Evolutionary conservation across 2,888 invertebrate species (phyloP).

Genomic region (Sphaerophoria taeniata): DNA sequence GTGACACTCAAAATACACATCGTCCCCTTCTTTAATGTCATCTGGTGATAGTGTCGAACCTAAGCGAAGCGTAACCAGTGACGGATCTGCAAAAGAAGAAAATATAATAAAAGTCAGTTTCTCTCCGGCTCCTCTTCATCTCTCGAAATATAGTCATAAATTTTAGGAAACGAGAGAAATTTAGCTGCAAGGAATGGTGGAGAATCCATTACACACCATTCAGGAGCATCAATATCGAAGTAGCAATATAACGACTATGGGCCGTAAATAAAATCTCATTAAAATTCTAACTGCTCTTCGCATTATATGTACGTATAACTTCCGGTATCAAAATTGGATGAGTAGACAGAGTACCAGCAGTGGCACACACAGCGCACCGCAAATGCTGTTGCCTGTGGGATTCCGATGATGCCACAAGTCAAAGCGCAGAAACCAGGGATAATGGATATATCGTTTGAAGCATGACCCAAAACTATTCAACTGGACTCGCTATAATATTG

Average conservation of each 20-base stretch:
- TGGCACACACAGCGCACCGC: neutral
- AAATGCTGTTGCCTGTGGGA: neutral
- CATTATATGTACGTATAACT: neutral
- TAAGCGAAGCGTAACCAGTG: constrained; percentile 90
- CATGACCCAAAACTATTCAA: constrained; percentile 32
- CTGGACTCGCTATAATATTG: neutral
- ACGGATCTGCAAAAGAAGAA: constrained; percentile 87
- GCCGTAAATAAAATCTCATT: constrained; percentile 45
- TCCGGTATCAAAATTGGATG: neutral
- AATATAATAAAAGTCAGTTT: neutral
- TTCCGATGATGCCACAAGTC: constrained; percentile 10
- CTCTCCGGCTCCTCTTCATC: neutral
- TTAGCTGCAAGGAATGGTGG: constrained; percentile 3
- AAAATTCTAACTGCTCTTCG: constrained; percentile 42
- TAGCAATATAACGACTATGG: neutral
- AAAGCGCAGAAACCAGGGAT: neutral
- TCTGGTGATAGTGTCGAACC: constrained; percentile 93
- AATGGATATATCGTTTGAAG: constrained; percentile 26
- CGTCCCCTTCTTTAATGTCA: constrained; percentile 96
- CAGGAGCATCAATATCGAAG: neutral
- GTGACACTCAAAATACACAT: constrained; percentile 96
- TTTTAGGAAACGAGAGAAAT: constrained; percentile 11
- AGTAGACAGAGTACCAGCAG: neutral
- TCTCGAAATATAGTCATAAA: constrained; percentile 52
- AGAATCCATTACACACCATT: constrained; percentile 6